Evolutionary conservation across 2,888 invertebrate genomes (phyloP).

Genomic region (Dyspetes luteomarginatus): DNA sequence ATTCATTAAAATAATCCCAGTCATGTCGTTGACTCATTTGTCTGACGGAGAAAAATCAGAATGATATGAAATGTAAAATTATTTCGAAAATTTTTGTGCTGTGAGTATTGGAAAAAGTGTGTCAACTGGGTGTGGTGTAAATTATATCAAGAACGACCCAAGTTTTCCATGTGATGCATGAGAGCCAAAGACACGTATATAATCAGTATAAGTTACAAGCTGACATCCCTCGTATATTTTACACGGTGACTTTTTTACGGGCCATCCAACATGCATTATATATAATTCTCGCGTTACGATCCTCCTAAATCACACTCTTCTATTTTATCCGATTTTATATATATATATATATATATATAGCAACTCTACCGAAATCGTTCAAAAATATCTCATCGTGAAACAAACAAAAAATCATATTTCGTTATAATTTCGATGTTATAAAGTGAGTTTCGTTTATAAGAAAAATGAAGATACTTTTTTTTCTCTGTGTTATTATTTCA

Average conservation of each 20-base stretch:
- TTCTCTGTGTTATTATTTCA: conserved; percentile 19
- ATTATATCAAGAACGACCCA: not conserved
- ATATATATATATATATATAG: too few relatives aligned
- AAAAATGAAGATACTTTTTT: conserved; percentile 27
- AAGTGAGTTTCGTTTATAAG: conserved; percentile 25
- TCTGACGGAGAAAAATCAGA: too few relatives aligned
- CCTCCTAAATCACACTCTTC: not conserved
- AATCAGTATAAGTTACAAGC: not conserved
- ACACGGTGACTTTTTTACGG: conserved; percentile 13
- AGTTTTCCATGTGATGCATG: not conserved
- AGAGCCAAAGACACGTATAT: not conserved
- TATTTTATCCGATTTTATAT: not conserved
- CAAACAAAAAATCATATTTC: too few relatives aligned
- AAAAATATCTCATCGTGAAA: not conserved
- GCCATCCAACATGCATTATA: not conserved
- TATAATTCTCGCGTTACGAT: not conserved
- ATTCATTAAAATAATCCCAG: too few relatives aligned
- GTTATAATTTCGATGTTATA: conserved; percentile 10
- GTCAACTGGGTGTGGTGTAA: too few relatives aligned
- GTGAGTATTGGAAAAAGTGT: too few relatives aligned
- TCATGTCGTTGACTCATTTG: too few relatives aligned
- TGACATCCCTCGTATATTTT: not conserved
- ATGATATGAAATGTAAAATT: too few relatives aligned
- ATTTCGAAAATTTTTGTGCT: too few relatives aligned
- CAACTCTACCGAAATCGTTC: not conserved